Evolutionary conservation across 2,888 invertebrate genomes (phyloP), one percentile per base, ranked within the genome.

Genomic region (Anagyrus pseudococci): DNA sequence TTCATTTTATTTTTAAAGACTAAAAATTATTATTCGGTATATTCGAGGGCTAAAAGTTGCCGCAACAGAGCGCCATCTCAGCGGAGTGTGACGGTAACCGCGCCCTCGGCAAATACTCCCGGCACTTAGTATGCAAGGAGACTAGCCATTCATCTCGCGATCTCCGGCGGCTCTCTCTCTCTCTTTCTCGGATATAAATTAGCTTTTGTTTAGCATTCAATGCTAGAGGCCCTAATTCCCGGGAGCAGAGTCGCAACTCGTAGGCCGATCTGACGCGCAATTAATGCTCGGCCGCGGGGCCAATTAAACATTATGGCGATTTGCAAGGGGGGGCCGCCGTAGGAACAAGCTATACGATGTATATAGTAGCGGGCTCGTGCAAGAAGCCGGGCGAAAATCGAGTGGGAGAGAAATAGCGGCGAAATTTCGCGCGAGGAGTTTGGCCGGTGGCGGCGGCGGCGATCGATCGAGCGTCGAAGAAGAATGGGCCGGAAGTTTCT

Each of bases 161-260:
- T 79, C 78, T 80, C 78, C 73, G 71, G 75, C 71, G 73, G 29
- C 76, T 73, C 73, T 71, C 74, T n/a, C n/a, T n/a, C n/a, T n/a
- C n/a, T n/a, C n/a, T n/a, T n/a, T n/a, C n/a, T n/a, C 73, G 76
- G 79, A 79, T 80, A 80, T 80, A 80, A 80, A 80, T 80, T 80
- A 80, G 78, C 80, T 80, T 80, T 80, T 80, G 79, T 80, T 79
- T 80, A 80, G 79, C 79, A 80, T 80, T 80, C 80, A 80, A 78
- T 78, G 79, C 78, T 61, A 72, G 40, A 23, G 44, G 41, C 62
- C 22, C 22, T 15, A 22, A n/a, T n/a, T n/a, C n/a, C n/a, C n/a
- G n/a, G n/a, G n/a, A n/a, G 33, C 29, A 15, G 37, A 47, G 50
- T 29, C 6, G 29, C 10, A 29, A 7, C 4, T 29, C 4, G 4